Evolutionary conservation across 1,140 invertebrate species (phyloP).

Genomic region (Bombus turneri): DNA sequence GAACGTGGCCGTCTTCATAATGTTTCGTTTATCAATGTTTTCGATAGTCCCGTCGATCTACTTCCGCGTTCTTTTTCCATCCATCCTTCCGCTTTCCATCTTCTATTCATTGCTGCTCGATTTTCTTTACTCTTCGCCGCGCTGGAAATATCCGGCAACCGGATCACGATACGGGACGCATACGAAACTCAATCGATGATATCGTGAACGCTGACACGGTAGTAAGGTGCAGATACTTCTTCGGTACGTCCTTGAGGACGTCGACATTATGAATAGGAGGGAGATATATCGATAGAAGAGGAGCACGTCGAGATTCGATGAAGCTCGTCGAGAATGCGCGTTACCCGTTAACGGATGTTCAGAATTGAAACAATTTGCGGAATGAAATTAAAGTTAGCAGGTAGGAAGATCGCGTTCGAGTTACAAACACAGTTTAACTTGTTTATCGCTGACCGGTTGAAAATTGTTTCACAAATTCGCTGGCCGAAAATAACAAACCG

Average conservation of each 20-base stretch:
- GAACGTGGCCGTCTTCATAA: constrained; percentile 18
- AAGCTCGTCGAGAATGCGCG: neutral
- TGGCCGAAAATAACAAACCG: constrained; percentile 5
- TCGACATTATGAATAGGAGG: neutral
- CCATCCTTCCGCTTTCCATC: neutral
- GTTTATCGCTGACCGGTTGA: neutral
- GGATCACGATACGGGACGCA: constrained; percentile 4
- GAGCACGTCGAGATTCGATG: neutral
- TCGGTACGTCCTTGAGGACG: neutral
- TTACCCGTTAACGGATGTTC: neutral
- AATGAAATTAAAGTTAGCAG: neutral
- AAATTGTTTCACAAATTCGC: constrained; percentile 11
- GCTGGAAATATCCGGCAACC: neutral
- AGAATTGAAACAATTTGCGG: constrained; percentile 3
- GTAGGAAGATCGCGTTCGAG: neutral
- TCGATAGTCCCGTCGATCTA: neutral
- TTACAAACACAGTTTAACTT: neutral
- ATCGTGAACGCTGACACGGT: neutral
- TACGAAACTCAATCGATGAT: constrained; percentile 20
- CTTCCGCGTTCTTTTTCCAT: neutral
- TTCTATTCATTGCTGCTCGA: neutral
- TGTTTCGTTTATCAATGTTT: constrained; percentile 30
- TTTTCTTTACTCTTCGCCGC: neutral
- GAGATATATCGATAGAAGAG: neutral
- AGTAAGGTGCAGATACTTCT: neutral